Conservation (phyloP, 2,113 vertebrate genomes). For the Silurus asotus region DNA sequence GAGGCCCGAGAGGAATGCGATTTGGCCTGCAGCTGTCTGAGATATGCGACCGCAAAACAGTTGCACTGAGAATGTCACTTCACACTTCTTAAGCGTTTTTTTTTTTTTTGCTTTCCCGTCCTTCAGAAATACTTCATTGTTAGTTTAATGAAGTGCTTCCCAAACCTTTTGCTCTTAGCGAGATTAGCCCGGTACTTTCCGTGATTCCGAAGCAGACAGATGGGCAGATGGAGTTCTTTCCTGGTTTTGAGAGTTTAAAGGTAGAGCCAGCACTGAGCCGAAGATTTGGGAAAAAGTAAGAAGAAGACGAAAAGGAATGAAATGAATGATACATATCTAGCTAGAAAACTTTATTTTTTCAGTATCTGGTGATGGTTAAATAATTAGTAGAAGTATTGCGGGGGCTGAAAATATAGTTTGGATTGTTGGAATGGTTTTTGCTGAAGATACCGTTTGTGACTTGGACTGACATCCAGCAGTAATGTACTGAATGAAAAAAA, state of each 20-base stretch:
- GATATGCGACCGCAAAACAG: conserved; percentile 69
- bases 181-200: conserved; percentile 56
- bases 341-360: background rate
- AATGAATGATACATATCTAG: background rate
- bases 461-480: background rate
- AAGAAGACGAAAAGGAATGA: no score
- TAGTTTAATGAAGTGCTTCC: conserved; percentile 75
- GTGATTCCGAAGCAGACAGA: conserved; percentile 22
- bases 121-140: conserved; percentile 74
- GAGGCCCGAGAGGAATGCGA: conserved; percentile 70
- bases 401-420: background rate
- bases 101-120: conserved; percentile 53
- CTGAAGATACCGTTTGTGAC: background rate
- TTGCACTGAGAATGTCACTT: conserved; percentile 74
- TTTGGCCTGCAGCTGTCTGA: conserved; percentile 73
- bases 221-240: background rate
- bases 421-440: background rate
- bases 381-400: background rate
- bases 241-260: background rate
- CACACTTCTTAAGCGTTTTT: conserved; percentile 74
- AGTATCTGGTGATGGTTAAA: no score
- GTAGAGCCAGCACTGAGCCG: background rate
- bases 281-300: no score
- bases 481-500: background rate
- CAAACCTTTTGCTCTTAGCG: conserved; percentile 64